phyloP scores from a whole-genome alignment of 2,888 invertebrate species.

The Stenodema calcarata region DNA sequence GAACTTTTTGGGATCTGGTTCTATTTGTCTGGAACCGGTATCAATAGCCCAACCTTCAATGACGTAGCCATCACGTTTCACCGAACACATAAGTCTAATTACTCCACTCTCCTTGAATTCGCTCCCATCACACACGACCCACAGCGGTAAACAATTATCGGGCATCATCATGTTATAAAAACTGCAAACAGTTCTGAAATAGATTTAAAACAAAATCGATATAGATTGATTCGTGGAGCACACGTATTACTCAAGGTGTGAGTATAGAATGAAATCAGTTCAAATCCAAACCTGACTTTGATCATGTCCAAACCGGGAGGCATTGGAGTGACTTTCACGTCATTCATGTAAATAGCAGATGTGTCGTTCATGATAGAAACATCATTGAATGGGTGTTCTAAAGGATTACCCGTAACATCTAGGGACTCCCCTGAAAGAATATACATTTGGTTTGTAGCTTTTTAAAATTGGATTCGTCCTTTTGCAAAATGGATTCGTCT shows the following conservation, averaged over 20 bases:
- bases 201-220: not conserved
- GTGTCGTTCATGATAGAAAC: not conserved
- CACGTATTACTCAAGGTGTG: no score
- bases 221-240: no score
- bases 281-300: not conserved
- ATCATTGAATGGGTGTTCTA: constrained; percentile 6
- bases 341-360: not conserved
- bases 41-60: not conserved
- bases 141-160: not conserved
- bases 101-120: not conserved
- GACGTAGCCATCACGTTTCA: not conserved
- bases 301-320: not conserved
- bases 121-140: constrained; percentile 12
- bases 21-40: not conserved
- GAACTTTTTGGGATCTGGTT: not conserved
- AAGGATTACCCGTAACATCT: constrained; percentile 13
- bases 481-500: no score
- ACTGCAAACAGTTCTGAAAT: not conserved
- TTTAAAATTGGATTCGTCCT: no score
- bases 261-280: no score
- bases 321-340: not conserved
- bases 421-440: not conserved
- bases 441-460: no score
- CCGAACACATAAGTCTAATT: not conserved
- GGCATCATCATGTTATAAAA: not conserved